Base-by-base conservation (phyloP, 2,888 invertebrate species). In the Lagria hirta region DNA sequence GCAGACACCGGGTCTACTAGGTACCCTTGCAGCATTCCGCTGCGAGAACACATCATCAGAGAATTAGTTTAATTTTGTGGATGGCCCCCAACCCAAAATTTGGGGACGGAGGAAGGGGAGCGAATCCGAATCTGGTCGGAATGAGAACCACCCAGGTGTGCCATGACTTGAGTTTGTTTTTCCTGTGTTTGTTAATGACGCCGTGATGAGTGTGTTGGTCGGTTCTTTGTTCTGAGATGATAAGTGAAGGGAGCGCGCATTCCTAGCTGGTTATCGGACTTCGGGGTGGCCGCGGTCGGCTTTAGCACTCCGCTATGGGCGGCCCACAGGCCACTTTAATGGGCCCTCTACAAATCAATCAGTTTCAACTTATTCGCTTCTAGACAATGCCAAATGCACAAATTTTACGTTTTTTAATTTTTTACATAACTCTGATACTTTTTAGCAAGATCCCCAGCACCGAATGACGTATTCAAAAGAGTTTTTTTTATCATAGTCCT, bases 101-200 rank as follows among this genome's bases (percentile, higher is more conserved):
- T 12, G 8, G 14, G 43, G 30, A 20, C 36, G 34, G 43, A 17
- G 33, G 42, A 49, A 43, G 47, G 43, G 47, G 43, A 30, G 50
- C 27, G 40, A 41, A 51, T 41, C 35, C 38, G 45, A 42, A 22
- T 10, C 38, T 6, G 36, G 29, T 26, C 44, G 44, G 44, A 44
- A 44, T 44, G 62, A n/a, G n/a, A 63, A 58, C 70, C 70, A 70
- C 70, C 70, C 70, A 70, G 70, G 70, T 70, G 70, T 66, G 61
- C 68, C 65, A 63, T 64, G 60, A 62, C 60, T 56, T 51, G 64
- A 65, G 68, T 68, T 68, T 68, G 69, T 68, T 70, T 69, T 69
- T 68, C 68, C 68, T 66, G 66, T 68, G 69, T 69, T 69, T 69
- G 69, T 70, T 71, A 70, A 71, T 70, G 70, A 69, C 68, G 66